Percentiles rank a stretch among this genome's conserved stretches.
phyloP scores from a whole-genome alignment of 2,888 invertebrate species.

The Cheilosia variabilis region DNA sequence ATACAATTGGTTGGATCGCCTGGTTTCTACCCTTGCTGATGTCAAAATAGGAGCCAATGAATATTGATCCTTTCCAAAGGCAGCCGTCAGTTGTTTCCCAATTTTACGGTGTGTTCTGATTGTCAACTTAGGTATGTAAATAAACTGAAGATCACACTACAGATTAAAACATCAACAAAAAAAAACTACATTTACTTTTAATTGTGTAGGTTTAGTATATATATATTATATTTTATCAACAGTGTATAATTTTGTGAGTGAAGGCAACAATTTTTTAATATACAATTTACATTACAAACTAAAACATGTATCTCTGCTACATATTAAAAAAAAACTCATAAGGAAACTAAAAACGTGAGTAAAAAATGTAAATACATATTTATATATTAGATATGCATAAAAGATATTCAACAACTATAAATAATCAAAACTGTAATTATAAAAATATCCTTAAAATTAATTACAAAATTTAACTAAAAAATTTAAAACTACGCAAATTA shows the following conservation, averaged over 20 bases:
- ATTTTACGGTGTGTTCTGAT: no score
- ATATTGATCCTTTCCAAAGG: not conserved
- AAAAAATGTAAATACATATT: slow-evolving; percentile 48
- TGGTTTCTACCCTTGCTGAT: no score
- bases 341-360: slow-evolving; percentile 22
- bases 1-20: no score
- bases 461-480: slow-evolving; percentile 47
- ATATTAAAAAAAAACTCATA: not conserved
- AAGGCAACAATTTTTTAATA: slow-evolving; percentile 30
- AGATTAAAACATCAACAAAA: slow-evolving; percentile 3
- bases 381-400: slow-evolving; percentile 67
- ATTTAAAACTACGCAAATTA: slow-evolving; percentile 54
- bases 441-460: slow-evolving; percentile 52
- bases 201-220: slow-evolving; percentile 11
- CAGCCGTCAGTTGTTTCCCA: not conserved
- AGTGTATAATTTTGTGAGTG: slow-evolving; percentile 39
- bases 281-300: slow-evolving; percentile 41
- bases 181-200: slow-evolving; percentile 34
- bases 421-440: slow-evolving; percentile 49
- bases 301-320: slow-evolving; percentile 7
- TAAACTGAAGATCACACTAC: not conserved
- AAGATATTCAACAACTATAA: slow-evolving; percentile 72
- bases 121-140: not conserved
- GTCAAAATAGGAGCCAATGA: no score
- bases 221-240: slow-evolving; percentile 38